Percentiles rank a stretch among this genome's conserved stretches.
Conservation (phyloP, 2,113 vertebrate genomes). For the Prinia subflava region DNA sequence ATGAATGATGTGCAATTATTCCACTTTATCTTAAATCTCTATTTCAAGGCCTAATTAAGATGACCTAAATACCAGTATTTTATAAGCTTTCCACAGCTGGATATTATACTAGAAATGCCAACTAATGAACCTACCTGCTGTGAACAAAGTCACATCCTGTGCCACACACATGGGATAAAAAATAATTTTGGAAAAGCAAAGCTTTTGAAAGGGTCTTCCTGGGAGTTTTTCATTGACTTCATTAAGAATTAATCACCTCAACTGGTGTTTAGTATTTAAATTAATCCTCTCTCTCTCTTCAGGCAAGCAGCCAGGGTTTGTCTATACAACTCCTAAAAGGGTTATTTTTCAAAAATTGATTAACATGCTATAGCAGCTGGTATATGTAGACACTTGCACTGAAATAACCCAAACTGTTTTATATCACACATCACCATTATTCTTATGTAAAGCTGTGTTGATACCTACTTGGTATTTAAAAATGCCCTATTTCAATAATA, state of each 20-base stretch:
- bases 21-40: background rate
- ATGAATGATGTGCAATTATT: background rate
- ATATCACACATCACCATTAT: background rate
- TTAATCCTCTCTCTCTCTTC: background rate
- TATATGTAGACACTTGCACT: background rate
- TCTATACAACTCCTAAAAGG: background rate
- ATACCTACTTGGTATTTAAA: background rate
- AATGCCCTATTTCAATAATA: background rate
- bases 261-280: background rate
- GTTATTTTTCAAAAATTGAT: background rate
- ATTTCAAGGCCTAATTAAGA: slow-evolving; percentile 28
- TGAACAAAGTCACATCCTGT: slow-evolving; percentile 16
- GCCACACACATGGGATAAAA: background rate
- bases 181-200: background rate
- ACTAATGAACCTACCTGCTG: slow-evolving; percentile 29
- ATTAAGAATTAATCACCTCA: slow-evolving; percentile 12
- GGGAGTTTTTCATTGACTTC: background rate
- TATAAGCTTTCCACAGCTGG: slow-evolving; percentile 43
- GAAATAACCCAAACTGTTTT: background rate
- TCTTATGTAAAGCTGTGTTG: background rate
- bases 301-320: background rate
- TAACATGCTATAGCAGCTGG: background rate
- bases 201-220: background rate
- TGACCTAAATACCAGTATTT: slow-evolving; percentile 43
- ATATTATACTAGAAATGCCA: background rate